Evolutionary conservation across 2,113 vertebrate species (phyloP).

Genomic region (cattle (Bos taurus)): DNA sequence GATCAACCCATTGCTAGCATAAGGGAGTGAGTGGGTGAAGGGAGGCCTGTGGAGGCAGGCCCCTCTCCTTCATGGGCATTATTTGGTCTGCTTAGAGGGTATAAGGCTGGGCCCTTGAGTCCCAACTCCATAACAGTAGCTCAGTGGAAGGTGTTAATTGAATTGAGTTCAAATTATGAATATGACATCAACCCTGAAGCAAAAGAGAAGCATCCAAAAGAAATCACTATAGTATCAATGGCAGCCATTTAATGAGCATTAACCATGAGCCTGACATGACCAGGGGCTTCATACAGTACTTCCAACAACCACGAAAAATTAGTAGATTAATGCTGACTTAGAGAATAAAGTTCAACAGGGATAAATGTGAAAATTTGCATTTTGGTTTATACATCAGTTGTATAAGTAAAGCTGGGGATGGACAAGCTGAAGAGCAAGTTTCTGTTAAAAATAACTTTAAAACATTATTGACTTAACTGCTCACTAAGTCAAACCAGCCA

Average conservation of each 20-base stretch:
- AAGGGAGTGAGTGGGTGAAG: neutral
- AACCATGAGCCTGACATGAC: neutral
- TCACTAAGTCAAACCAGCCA: neutral
- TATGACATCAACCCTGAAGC: neutral
- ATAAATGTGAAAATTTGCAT: neutral
- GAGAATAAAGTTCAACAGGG: neutral
- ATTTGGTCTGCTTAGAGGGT: neutral
- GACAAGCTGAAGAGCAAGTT: neutral
- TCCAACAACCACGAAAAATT: neutral
- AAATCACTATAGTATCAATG: neutral
- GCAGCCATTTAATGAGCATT: neutral
- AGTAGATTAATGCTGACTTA: neutral
- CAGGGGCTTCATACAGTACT: neutral
- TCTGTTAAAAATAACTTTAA: neutral
- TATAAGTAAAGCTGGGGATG: neutral
- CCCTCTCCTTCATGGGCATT: neutral
- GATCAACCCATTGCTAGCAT: neutral
- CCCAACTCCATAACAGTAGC: neutral
- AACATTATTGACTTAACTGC: neutral
- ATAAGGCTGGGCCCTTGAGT: neutral
- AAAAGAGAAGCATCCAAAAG: neutral
- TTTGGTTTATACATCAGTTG: neutral
- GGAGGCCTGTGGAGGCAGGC: neutral
- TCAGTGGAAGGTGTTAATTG: neutral
- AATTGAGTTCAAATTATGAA: neutral